Base-by-base conservation (phyloP, 2,113 vertebrate species). In the Peromyscus californicus region DNA sequence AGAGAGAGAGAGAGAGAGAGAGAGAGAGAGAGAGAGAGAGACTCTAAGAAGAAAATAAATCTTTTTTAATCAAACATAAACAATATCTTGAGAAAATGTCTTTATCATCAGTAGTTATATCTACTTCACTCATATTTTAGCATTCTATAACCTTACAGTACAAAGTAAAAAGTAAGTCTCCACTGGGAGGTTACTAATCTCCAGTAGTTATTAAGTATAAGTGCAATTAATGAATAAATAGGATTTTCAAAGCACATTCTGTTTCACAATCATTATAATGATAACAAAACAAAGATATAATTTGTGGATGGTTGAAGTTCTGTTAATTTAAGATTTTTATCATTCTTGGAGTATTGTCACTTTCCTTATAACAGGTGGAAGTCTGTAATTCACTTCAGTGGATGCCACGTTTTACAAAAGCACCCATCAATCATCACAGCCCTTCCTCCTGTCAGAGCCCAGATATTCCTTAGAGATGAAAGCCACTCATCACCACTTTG, bases 301-400 rank as follows among this genome's bases (percentile, higher is more conserved):
- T n/a, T 59, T 39, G 84, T 82, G 10, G 16, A 79, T 87, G 15
- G 7, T 79, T 93, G 21, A 59, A 61, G 1, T 90, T 87, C 39
- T 91, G 24, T 89, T 93, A 90, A 89, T 63, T 61, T 86, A 74
- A 82, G 19, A 70, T 54, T 94, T 94, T 95, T 59, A 59, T 36
- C 63, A 10, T 87, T 24, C 13, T 75, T 87, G 9, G 6, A 74
- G 59, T 61, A 72, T 39, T 31, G 17, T 59, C 84, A n/a, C 33
- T 97, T 92, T 93, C n/a, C 22, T 93, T 33, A 61, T 3, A 89
- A 82, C 6, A 72, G 7, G 0, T 82, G 80, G 7, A 74, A 88
- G 42, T 13, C 10, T 72, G 26, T 74, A 31, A 72, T 69, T 88
- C 79, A 15, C 67, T 93, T 87, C 26, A 83, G 72, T 48, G 54